Base-by-base conservation (phyloP, 1,140 invertebrate genomes). In the silkworm (Bombyx mori) region DNA sequence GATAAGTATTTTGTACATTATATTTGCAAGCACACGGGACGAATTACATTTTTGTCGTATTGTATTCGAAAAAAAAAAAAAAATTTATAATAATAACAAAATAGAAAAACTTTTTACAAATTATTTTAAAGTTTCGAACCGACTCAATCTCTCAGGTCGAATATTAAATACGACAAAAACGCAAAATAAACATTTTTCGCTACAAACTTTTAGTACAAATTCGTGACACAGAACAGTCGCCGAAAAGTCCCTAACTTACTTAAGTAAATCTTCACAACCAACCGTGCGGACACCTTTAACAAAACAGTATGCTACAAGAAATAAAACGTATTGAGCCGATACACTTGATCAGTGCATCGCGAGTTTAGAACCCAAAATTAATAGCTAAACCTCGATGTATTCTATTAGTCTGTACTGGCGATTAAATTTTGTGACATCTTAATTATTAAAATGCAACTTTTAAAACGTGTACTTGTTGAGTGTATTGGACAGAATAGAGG, bases 181-280 rank as follows among this genome's bases (percentile, higher is more conserved):
- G 63, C 54, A 60, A 56, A 60, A 63, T 64, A 71, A 69, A 74
- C 71, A 63, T 35, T 61, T 63, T 81, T 77, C 75, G 73, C 4
- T 78, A 79, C 75, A 79, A 77, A 81, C 66, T 68, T 77, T 69
- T 66, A 66, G 62, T 68, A 42, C 42, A 69, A 67, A 72, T 72
- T 75, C 61, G 68, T 75, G 61, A 74, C 71, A 76, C 70, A 81
- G 69, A 73, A 66, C 66, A 70, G 65, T 81, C 71, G 79, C 71
- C 73, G 75, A 77, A 81, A 71, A 75, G 76, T 83, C 65, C 66
- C 75, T 83, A 82, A 83, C 79, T 86, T 83, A 86, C 80, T 85
- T 86, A 86, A 85, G 83, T 86, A 86, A 85, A 85, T 76, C 83
- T 82, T 86, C 83, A 86, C 83, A 86, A 86, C 83, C 83, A 85